Percentiles rank a stretch among this genome's conserved stretches.
Evolutionary conservation across 2,113 vertebrate species (phyloP).

Genomic region (Daboia siamensis): DNA sequence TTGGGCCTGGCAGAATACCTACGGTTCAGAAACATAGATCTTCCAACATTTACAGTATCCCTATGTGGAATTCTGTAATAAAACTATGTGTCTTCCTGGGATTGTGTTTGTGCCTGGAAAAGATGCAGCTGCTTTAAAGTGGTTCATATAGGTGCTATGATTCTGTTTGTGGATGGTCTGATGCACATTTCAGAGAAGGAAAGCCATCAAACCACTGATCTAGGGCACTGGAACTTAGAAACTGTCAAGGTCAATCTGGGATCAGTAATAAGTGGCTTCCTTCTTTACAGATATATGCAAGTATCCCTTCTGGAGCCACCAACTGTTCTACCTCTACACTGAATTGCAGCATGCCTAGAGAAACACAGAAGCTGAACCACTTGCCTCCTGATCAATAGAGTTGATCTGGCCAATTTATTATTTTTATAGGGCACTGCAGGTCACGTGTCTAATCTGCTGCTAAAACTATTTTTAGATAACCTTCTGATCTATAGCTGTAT

Average conservation of each 20-base stretch:
- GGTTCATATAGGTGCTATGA: not conserved
- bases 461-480: constrained; percentile 36
- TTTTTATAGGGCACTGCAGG: constrained; percentile 45
- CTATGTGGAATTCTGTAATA: not conserved
- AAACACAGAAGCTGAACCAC: constrained; percentile 15
- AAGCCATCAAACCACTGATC: not conserved
- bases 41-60: not conserved
- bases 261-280: not conserved
- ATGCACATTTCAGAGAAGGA: not conserved
- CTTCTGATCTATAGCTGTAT: constrained; percentile 45
- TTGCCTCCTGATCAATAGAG: constrained; percentile 28
- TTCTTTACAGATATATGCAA: constrained; percentile 70
- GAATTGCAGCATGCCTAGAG: constrained; percentile 22
- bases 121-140: not conserved
- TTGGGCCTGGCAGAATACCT: not conserved
- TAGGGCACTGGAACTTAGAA: not conserved
- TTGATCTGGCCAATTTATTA: constrained; percentile 17
- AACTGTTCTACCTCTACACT: constrained; percentile 65
- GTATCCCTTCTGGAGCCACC: constrained; percentile 75
- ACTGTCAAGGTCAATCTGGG: not conserved
- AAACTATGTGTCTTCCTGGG: not conserved
- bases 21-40: not conserved
- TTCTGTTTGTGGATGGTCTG: not conserved
- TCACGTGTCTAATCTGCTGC: constrained; percentile 45
- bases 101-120: not conserved